Evolutionary conservation across 2,113 vertebrate species (phyloP).

Genomic region (Gracilinanus agilis): DNA sequence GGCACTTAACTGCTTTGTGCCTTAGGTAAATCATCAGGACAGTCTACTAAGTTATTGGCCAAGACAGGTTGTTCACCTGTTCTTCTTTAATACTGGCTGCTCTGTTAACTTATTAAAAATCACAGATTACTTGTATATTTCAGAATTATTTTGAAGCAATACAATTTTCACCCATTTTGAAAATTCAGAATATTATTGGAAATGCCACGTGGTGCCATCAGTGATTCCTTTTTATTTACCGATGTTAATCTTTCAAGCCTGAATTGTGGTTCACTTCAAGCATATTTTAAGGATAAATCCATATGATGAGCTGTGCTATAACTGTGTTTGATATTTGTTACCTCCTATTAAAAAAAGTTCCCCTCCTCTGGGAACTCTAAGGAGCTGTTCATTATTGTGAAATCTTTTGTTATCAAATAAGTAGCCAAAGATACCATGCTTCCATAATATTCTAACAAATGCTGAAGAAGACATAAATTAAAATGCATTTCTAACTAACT

Average conservation of each 20-base stretch:
- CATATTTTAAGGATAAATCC: background rate
- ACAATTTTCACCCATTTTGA: background rate
- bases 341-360: background rate
- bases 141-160: background rate
- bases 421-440: background rate
- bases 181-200: background rate
- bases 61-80: background rate
- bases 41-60: background rate
- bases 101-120: background rate
- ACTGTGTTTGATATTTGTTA: background rate
- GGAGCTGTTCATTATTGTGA: background rate
- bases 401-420: background rate
- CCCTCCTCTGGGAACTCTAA: background rate
- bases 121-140: background rate
- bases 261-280: background rate
- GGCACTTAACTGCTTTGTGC: background rate
- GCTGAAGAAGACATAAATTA: background rate
- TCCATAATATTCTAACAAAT: background rate
- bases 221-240: background rate
- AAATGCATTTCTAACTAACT: background rate
- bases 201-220: background rate
- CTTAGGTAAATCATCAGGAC: background rate
- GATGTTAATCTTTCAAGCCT: background rate
- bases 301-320: background rate
- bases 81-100: background rate